A percentile compares a stretch with the other conserved stretches of the same genome.
phyloP scores from a whole-genome alignment of 2,888 invertebrate species.

The Tineola bisselliella region DNA sequence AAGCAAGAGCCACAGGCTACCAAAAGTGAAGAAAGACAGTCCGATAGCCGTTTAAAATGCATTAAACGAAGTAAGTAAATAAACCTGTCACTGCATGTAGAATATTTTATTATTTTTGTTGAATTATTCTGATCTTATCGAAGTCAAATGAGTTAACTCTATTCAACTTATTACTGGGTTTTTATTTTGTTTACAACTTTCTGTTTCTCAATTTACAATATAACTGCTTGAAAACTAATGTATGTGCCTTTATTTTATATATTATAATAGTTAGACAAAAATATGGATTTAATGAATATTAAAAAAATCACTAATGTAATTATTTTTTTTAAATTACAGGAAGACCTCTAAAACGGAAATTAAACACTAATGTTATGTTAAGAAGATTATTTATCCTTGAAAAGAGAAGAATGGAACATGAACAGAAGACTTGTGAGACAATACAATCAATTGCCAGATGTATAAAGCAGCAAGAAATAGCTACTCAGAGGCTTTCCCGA shows the following conservation, averaged over 20 bases:
- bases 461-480: conserved; percentile 4
- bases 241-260: no score
- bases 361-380: neutral
- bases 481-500: neutral
- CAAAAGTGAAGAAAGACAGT: neutral
- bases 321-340: neutral
- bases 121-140: no score
- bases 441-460: neutral
- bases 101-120: no score
- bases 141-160: no score
- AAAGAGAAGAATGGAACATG: neutral
- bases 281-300: no score
- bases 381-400: neutral
- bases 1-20: neutral
- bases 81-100: neutral
- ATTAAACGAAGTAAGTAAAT: neutral
- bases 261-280: no score
- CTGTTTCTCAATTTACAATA: no score
- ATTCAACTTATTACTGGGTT: no score
- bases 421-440: neutral
- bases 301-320: no score
- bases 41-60: neutral
- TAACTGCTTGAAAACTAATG: no score
- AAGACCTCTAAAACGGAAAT: neutral
- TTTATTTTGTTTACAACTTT: no score